Evolutionary conservation across 1,140 invertebrate genomes (phyloP), one percentile per base, ranked within the genome.

Genomic region (Meteorus sp.): DNA sequence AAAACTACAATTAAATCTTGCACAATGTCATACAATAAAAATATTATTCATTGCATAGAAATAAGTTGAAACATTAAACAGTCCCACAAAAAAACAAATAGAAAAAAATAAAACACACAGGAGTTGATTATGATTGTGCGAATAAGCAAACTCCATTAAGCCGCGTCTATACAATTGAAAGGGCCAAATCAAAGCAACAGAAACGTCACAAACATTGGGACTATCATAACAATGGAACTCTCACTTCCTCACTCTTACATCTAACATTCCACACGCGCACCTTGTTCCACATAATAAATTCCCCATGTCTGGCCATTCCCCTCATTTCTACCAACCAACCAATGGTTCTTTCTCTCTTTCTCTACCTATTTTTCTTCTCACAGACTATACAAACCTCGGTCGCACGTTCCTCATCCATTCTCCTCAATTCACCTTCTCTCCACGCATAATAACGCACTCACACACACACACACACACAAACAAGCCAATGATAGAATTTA

Each of bases 141-240:
- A n/a, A n/a, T n/a, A n/a, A n/a, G n/a, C n/a, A n/a, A n/a, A n/a
- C n/a, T n/a, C n/a, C n/a, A n/a, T n/a, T n/a, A n/a, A n/a, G n/a
- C n/a, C n/a, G 9, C 9, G 9, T 29, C 9, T 29, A 29, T 33
- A 52, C 27, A 55, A 55, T 23, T 43, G 27, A 33, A 33, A 13
- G 52, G 27, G n/a, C 37, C n/a, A 27, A 55, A 41, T 43, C 43
- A n/a, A 23, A 27, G 11, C 22, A 43, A 29, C 23, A 43, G 35
- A 55, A 8, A 43, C 31, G 50, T 43, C 27, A 25, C 33, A 5
- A 15, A 25, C 23, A 22, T 13, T 50, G 47, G 35, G 64, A 62
- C 64, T 68, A 69, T n/a, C n/a, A 68, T 64, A 61, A 67, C 63
- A 67, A 69, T 68, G 59, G 55, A 60, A 41, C 43, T 56, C 29